Percentiles rank a stretch among this genome's conserved stretches.
Conservation (phyloP, 92 coral and sea anemone genomes). For the Bergia puertoricense region DNA sequence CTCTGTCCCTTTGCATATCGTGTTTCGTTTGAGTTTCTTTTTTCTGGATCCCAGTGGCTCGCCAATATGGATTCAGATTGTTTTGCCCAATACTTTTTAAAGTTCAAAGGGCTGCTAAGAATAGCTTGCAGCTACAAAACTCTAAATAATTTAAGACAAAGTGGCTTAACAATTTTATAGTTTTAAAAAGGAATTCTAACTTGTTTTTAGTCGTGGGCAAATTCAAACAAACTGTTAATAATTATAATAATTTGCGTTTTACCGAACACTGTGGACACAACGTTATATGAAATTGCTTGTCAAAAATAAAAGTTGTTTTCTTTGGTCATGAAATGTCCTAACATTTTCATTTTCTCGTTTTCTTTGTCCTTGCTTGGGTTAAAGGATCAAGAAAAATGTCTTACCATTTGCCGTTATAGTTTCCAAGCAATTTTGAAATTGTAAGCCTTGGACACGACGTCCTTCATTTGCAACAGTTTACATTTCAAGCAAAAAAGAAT, state of each 20-base stretch:
- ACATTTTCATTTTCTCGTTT: background rate
- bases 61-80: background rate
- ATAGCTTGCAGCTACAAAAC: background rate
- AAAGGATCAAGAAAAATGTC: no score
- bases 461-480: background rate
- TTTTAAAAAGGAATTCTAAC: conserved; percentile 21
- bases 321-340: background rate
- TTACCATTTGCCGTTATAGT: no score
- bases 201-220: background rate
- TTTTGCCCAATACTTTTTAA: background rate
- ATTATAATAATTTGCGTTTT: background rate
- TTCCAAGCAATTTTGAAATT: no score
- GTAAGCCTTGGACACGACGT: background rate
- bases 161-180: conserved; percentile 29
- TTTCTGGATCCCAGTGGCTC: background rate
- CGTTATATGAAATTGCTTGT: background rate
- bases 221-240: conserved; percentile 18
- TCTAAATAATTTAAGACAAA: conserved; percentile 27
- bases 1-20: background rate
- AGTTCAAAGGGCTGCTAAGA: background rate
- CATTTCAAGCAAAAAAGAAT: background rate
- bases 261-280: background rate
- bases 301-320: background rate
- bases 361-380: no score
- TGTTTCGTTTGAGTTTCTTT: background rate